Conservation (phyloP, 2,113 vertebrate genomes). For the Limnothrissa miodon region DNA sequence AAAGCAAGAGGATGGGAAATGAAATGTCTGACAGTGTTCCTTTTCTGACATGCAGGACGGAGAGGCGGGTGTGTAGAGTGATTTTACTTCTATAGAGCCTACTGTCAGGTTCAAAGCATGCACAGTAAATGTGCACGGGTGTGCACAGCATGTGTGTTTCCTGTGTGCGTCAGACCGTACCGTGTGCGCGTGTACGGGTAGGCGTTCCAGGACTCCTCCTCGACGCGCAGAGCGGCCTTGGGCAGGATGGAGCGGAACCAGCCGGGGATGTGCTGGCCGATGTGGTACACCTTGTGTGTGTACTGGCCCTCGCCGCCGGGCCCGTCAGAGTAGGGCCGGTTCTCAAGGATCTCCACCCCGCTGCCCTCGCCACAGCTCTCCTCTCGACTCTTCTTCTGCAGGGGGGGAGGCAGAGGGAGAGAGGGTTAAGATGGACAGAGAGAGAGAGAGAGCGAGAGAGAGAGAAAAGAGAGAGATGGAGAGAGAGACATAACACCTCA, state of each 20-base stretch:
- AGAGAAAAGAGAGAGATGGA: neutral
- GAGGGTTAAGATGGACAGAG: neutral
- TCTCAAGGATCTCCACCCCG: constrained; percentile 87
- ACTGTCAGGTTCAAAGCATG: neutral
- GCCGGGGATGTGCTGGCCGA: constrained; percentile 88
- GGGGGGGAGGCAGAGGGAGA: neutral
- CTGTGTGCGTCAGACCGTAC: constrained; percentile 54
- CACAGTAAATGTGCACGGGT: neutral
- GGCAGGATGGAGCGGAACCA: constrained; percentile 88
- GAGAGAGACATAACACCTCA: neutral
- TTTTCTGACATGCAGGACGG: no score
- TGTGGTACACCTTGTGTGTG: constrained; percentile 87
- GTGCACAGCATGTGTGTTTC: no score
- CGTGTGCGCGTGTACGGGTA: constrained; percentile 87
- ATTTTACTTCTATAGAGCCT: no score
- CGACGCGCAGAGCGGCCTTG: constrained; percentile 83
- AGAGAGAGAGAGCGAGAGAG: neutral
- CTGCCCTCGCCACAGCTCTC: constrained; percentile 86
- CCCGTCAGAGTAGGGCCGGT: constrained; percentile 81
- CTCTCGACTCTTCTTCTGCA: constrained; percentile 88
- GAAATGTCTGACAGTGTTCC: no score
- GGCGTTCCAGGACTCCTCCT: constrained; percentile 88
- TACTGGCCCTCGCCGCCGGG: constrained; percentile 83
- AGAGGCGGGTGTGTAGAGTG: no score
- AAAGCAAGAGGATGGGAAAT: no score